Evolutionary conservation across 2,797 vertebrate species (phyloP).

Genomic region (Hyperoplus lanceolatus): DNA sequence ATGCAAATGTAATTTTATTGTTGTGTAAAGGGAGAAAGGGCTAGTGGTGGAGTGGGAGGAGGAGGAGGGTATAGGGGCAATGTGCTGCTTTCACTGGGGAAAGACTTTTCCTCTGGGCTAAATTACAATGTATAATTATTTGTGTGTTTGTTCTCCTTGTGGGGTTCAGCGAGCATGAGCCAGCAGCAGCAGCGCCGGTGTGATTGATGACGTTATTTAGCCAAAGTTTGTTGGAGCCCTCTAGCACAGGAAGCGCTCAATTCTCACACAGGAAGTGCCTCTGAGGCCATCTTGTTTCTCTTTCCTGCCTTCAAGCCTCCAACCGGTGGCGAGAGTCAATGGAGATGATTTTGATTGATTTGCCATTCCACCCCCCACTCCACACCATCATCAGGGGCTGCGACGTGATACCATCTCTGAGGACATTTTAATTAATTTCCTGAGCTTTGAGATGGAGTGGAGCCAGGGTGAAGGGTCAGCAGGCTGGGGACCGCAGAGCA

Average conservation of each 20-base stretch:
- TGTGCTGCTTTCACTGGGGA: slow-evolving; percentile 89
- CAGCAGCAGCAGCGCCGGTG: slow-evolving; percentile 54
- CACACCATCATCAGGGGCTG: slow-evolving; percentile 76
- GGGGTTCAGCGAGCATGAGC: slow-evolving; percentile 78
- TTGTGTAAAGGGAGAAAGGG: slow-evolving; percentile 62
- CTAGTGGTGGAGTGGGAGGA: slow-evolving; percentile 1
- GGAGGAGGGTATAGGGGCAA: slow-evolving; percentile 75
- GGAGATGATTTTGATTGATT: slow-evolving; percentile 83
- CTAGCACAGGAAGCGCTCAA: slow-evolving; percentile 88
- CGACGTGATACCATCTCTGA: slow-evolving; percentile 86
- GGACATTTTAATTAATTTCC: slow-evolving; percentile 98
- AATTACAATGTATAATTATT: slow-evolving; percentile 79
- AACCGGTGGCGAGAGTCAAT: slow-evolving; percentile 46
- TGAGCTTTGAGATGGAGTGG: slow-evolving; percentile 92
- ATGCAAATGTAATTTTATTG: slow-evolving; percentile 91
- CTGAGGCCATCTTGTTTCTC: slow-evolving; percentile 85
- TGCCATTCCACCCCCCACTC: not conserved
- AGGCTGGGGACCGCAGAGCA: slow-evolving; percentile 94
- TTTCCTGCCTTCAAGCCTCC: slow-evolving; percentile 74
- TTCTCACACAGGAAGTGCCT: slow-evolving; percentile 91
- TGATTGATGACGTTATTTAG: slow-evolving; percentile 95
- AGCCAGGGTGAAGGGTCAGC: slow-evolving; percentile 92
- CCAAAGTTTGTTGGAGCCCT: slow-evolving; percentile 86
- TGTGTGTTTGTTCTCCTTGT: slow-evolving; percentile 77
- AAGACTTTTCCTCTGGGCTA: slow-evolving; percentile 78